Percentiles rank a stretch among this genome's conserved stretches.
phyloP scores from a whole-genome alignment of 2,797 vertebrate species.

The Macropus fuliginosus region DNA sequence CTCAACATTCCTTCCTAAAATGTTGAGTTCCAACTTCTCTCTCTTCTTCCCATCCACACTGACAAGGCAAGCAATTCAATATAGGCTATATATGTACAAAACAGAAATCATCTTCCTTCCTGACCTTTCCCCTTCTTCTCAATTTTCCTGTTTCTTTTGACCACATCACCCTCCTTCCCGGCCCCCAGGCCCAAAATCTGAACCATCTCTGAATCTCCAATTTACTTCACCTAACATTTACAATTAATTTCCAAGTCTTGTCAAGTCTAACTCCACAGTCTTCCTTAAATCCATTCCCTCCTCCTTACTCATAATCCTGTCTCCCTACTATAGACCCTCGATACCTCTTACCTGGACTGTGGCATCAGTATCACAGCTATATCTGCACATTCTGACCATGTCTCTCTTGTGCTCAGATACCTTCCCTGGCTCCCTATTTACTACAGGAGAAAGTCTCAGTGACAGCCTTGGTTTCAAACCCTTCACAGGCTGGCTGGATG shows the following conservation, averaged over 20 bases:
- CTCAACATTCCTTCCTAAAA: too few species aligned
- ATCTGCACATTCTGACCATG: background rate
- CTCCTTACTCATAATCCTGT: background rate
- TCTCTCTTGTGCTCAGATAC: background rate
- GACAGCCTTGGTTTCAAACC: background rate
- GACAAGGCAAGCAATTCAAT: too few species aligned
- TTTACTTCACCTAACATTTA: background rate
- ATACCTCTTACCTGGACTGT: background rate
- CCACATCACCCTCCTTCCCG: background rate
- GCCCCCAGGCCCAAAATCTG: background rate
- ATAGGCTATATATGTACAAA: background rate
- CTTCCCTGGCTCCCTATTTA: background rate
- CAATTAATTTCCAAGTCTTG: background rate
- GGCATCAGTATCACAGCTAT: background rate
- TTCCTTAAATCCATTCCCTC: background rate
- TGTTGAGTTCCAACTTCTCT: too few species aligned
- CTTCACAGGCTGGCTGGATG: background rate
- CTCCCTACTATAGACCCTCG: background rate
- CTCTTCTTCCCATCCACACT: too few species aligned
- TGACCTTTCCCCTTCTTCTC: background rate
- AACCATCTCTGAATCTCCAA: background rate
- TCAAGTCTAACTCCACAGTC: background rate
- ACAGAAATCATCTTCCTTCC: background rate
- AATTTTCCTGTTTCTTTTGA: background rate
- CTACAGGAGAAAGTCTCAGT: background rate